phyloP scores from a whole-genome alignment of 35 echinoderm and acorn worm species.

The Eucidaris tribuloides region DNA sequence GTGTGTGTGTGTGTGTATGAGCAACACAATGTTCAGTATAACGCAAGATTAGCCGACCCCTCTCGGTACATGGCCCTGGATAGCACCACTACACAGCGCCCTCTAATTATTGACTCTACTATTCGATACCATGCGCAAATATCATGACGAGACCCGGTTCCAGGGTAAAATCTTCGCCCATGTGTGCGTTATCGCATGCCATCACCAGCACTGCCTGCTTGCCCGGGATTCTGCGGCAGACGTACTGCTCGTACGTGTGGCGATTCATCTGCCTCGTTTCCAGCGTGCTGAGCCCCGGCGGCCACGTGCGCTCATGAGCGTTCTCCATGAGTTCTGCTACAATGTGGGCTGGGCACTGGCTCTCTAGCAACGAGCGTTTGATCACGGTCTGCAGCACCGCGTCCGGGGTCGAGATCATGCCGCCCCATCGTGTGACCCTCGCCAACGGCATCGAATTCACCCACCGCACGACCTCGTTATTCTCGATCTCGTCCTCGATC shows the following conservation, averaged over 20 bases:
- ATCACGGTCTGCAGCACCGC: conserved; percentile 96
- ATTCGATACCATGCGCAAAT: conserved; percentile 99
- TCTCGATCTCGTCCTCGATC: conserved; percentile 98
- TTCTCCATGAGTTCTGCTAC: conserved; percentile 97
- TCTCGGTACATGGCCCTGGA: no score
- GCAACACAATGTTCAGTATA: no score
- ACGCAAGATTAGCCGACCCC: no score
- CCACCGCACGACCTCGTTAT: conserved; percentile 95
- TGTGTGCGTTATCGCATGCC: conserved; percentile 93
- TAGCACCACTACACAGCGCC: background rate
- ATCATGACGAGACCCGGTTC: conserved; percentile 99
- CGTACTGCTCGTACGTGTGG: conserved; percentile 94
- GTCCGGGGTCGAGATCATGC: conserved; percentile 99
- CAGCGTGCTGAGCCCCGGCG: conserved; percentile 81
- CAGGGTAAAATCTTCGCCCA: conserved; percentile 86
- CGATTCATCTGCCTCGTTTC: conserved; percentile 98
- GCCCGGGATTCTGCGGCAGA: conserved; percentile 87
- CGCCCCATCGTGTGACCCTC: conserved; percentile 92
- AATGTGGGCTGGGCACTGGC: conserved; percentile 84
- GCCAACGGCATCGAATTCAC: conserved; percentile 90
- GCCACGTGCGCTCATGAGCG: conserved; percentile 97
- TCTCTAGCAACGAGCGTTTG: conserved; percentile 93
- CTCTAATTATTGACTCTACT: background rate
- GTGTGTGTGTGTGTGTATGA: no score
- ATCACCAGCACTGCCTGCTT: conserved; percentile 98